Evolutionary conservation across 2,888 invertebrate genomes (phyloP).

Genomic region (Antitype chi): DNA sequence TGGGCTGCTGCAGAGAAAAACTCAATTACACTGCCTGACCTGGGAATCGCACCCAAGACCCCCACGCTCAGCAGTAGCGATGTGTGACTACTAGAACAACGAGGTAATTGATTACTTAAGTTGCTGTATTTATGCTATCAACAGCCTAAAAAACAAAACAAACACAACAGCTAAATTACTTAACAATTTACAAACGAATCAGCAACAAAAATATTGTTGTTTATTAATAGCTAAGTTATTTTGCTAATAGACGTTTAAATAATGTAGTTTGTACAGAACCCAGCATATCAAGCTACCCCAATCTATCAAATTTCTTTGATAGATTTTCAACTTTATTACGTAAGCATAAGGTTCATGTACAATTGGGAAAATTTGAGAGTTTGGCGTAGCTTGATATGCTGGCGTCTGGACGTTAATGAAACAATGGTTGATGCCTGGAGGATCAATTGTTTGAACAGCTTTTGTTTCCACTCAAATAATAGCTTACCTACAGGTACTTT

Average conservation of each 20-base stretch:
- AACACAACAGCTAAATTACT: neutral
- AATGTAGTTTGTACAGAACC: conserved; percentile 24
- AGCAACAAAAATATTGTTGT: conserved; percentile 27
- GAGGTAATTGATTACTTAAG: no score
- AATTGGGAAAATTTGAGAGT: no score
- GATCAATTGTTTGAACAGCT: conserved; percentile 63
- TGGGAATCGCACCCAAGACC: no score
- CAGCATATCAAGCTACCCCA: no score
- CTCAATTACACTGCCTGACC: no score
- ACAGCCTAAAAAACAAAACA: neutral
- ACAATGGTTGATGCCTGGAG: conserved; percentile 62
- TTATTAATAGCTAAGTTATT: conserved; percentile 36
- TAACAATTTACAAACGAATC: neutral
- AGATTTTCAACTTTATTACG: no score
- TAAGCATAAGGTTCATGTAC: no score
- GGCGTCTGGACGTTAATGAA: conserved; percentile 43
- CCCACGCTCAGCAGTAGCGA: no score
- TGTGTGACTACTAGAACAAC: no score
- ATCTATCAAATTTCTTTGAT: no score
- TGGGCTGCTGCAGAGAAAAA: no score
- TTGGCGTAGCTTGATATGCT: no score
- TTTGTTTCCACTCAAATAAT: conserved; percentile 63
- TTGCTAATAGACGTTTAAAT: conserved; percentile 39
- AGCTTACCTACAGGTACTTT: conserved; percentile 46
- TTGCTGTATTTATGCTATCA: neutral